Conservation (phyloP, 2,888 invertebrate genomes). For the Lepeophtheirus nordmannii region DNA sequence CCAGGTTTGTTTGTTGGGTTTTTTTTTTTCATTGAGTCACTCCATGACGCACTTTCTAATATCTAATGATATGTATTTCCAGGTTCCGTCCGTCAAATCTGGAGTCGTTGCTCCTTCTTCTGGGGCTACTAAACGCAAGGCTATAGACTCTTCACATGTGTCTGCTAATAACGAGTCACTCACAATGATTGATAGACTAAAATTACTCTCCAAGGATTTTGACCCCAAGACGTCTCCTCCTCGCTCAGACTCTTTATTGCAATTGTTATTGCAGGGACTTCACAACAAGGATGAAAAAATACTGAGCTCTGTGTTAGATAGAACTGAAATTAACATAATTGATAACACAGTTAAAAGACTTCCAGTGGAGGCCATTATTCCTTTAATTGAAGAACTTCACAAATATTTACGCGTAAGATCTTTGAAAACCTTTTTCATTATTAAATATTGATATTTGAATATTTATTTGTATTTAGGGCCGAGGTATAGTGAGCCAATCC, state of each 20-base stretch:
- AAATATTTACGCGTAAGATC: conserved; percentile 13
- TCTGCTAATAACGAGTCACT: background rate
- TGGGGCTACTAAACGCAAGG: background rate
- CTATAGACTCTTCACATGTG: background rate
- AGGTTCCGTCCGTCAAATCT: background rate
- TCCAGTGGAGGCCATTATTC: conserved; percentile 18
- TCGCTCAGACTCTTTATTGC: conserved; percentile 15
- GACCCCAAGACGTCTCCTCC: conserved; percentile 14
- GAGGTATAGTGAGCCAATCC: background rate
- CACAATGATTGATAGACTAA: background rate
- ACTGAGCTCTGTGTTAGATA: conserved; percentile 11
- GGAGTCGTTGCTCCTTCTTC: background rate
- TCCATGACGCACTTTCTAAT: background rate
- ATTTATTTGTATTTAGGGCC: background rate
- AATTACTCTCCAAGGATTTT: conserved; percentile 9
- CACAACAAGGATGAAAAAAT: conserved; percentile 15
- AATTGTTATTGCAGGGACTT: conserved; percentile 16
- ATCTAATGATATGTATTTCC: background rate
- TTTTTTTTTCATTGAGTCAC: background rate
- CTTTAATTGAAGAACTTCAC: conserved; percentile 20
- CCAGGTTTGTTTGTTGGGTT: background rate
- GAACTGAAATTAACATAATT: conserved; percentile 13
- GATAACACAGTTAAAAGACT: conserved; percentile 14
- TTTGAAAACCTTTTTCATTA: background rate
- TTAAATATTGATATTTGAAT: background rate